Percentiles rank a stretch among this genome's conserved stretches.
Evolutionary conservation across 2,113 vertebrate genomes (phyloP).

Genomic region (Neodon shergylaensis): DNA sequence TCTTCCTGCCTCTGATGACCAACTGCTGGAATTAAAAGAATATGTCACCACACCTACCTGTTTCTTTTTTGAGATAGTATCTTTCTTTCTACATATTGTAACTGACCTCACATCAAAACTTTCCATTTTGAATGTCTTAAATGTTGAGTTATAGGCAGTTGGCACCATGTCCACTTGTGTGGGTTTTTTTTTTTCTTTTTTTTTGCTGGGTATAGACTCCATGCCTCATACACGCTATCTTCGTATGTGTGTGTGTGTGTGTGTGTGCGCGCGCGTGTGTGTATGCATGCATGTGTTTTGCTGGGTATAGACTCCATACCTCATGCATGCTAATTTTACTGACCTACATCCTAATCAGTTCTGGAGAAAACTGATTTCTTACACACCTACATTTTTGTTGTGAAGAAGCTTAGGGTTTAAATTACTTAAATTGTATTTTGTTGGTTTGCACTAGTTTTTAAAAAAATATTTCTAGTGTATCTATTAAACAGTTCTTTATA

Average conservation of each 20-base stretch:
- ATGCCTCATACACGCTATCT: too few species aligned
- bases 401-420: slow-evolving; percentile 8
- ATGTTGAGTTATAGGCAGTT: neutral
- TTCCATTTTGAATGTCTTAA: neutral
- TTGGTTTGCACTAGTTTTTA: neutral
- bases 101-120: neutral
- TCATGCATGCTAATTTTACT: neutral
- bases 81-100: neutral
- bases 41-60: neutral
- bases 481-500: neutral
- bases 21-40: neutral
- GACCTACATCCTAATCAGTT: neutral
- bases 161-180: neutral
- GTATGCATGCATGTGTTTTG: neutral
- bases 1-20: neutral
- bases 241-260: neutral
- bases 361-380: neutral
- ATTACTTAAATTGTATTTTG: neutral
- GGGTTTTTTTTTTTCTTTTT: too few species aligned
- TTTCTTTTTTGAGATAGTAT: neutral
- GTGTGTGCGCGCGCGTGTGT: too few species aligned
- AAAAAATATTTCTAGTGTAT: neutral
- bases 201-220: too few species aligned
- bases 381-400: neutral
- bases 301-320: neutral